Percentiles rank a stretch among this genome's conserved stretches.
phyloP scores from a whole-genome alignment of 92 coral and sea anemone species.

The Heteractis magnifica region DNA sequence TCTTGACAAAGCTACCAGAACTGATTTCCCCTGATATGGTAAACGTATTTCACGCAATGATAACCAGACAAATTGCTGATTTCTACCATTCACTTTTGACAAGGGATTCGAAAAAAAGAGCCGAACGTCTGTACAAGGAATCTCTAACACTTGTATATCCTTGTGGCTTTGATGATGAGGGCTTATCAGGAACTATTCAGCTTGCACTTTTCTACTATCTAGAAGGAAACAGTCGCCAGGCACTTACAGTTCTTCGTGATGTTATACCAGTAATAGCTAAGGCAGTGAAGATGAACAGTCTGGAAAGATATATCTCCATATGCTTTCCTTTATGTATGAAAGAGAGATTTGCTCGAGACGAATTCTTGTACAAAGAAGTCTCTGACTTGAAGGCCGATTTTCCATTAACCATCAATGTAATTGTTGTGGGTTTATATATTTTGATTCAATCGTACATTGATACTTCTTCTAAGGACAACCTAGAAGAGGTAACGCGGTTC shows the following conservation, averaged over 20 bases:
- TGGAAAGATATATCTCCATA: conserved; percentile 13
- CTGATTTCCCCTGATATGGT: conserved; percentile 14
- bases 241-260: conserved; percentile 22
- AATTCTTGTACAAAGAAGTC: conserved; percentile 16
- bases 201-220: conserved; percentile 18
- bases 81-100: conserved; percentile 14
- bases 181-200: conserved; percentile 16
- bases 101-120: conserved; percentile 12
- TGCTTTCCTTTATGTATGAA: conserved; percentile 14
- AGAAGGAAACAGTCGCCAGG: conserved; percentile 9
- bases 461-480: conserved; percentile 3
- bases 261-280: neutral
- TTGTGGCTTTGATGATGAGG: conserved; percentile 18
- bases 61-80: conserved; percentile 19
- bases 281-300: conserved; percentile 18
- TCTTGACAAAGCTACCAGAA: conserved; percentile 16
- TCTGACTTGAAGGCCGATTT: conserved; percentile 13
- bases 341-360: conserved; percentile 15
- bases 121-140: conserved; percentile 19
- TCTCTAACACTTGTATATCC: conserved; percentile 19
- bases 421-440: conserved; percentile 11
- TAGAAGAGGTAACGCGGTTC: conserved; percentile 16
- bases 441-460: conserved; percentile 2
- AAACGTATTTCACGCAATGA: neutral
- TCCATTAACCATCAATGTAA: conserved; percentile 7